phyloP scores from a whole-genome alignment of 2,888 invertebrate genomes.

The Nomada lathburiana region DNA sequence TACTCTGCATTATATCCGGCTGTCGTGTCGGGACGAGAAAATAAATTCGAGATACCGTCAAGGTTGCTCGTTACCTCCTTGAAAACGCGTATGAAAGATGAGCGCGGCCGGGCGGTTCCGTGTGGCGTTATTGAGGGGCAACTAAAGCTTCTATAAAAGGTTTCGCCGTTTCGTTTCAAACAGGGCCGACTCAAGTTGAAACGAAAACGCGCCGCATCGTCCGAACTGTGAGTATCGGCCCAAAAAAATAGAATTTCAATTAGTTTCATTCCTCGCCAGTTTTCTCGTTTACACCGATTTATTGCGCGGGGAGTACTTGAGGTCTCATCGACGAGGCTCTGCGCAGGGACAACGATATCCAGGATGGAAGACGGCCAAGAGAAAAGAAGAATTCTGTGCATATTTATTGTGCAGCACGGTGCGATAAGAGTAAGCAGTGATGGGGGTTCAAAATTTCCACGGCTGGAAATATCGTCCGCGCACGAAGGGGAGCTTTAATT shows the following conservation, averaged over 20 bases:
- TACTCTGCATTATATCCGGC: neutral
- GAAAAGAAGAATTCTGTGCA: no score
- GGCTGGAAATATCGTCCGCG: slow-evolving; percentile 40
- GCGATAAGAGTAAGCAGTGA: slow-evolving; percentile 36
- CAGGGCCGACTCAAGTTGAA: no score
- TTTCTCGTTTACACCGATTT: neutral
- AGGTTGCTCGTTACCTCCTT: neutral
- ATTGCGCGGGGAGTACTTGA: neutral
- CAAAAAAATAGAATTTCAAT: no score
- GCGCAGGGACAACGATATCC: neutral
- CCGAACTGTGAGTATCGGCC: no score
- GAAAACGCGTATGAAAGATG: neutral
- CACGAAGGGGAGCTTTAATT: slow-evolving; percentile 49
- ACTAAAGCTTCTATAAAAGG: neutral
- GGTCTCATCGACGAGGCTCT: slow-evolving; percentile 3
- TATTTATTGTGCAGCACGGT: neutral
- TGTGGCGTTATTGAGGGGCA: neutral
- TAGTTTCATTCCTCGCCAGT: neutral
- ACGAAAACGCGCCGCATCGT: no score
- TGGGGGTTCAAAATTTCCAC: slow-evolving; percentile 28
- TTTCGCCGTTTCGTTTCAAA: neutral
- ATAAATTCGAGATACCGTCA: slow-evolving; percentile 18
- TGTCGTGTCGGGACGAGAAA: neutral
- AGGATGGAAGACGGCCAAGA: neutral
- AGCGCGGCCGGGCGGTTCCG: neutral